Evolutionary conservation across 2,888 invertebrate species (phyloP).

Genomic region (Halocaridina rubra): DNA sequence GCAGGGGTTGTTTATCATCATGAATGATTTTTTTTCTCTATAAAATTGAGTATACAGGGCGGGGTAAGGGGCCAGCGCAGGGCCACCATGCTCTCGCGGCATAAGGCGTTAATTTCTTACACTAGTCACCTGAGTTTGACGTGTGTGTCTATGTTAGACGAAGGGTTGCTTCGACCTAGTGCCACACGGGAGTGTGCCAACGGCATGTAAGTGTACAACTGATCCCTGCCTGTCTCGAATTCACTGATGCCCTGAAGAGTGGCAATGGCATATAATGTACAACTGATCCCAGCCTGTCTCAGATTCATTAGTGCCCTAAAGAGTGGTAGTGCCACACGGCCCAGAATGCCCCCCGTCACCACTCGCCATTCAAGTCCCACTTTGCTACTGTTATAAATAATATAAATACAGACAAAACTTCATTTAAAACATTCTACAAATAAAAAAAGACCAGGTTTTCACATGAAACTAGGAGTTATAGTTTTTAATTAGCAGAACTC

Average conservation of each 20-base stretch:
- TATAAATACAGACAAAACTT: neutral
- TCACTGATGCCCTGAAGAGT: slow-evolving; percentile 6
- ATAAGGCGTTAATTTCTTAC: slow-evolving; percentile 54
- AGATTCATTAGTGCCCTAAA: slow-evolving; percentile 11
- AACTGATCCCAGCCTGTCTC: slow-evolving; percentile 32
- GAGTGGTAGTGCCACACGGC: slow-evolving; percentile 3
- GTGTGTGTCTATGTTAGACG: slow-evolving; percentile 34
- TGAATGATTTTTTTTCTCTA: too few species aligned
- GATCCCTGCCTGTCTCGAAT: slow-evolving; percentile 28
- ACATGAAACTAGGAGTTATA: neutral
- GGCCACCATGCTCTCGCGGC: slow-evolving; percentile 46
- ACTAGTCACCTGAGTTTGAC: slow-evolving; percentile 53
- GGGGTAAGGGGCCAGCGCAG: neutral
- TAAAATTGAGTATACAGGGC: neutral
- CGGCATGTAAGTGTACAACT: neutral
- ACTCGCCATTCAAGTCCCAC: slow-evolving; percentile 18
- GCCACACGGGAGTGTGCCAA: slow-evolving; percentile 20
- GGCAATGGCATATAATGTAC: slow-evolving; percentile 12
- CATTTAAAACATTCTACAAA: neutral
- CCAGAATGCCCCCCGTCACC: slow-evolving; percentile 12
- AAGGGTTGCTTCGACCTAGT: slow-evolving; percentile 17
- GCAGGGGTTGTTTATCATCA: too few species aligned
- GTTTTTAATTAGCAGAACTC: neutral
- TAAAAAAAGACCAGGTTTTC: neutral
- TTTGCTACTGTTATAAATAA: neutral